Conservation (phyloP, 2,888 invertebrate species). For the Yponomeuta malinellus region DNA sequence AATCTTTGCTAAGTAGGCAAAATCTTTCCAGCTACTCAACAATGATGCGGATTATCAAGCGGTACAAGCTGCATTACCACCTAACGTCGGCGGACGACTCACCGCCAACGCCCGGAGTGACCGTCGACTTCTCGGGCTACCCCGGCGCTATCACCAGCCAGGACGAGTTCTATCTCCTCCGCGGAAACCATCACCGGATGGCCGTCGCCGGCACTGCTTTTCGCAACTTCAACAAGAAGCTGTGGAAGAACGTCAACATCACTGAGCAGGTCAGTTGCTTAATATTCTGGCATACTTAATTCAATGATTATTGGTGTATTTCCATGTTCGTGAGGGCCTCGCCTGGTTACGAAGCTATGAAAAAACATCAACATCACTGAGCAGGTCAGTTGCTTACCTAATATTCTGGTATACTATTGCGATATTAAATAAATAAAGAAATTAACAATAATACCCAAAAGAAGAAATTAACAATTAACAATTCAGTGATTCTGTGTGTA, state of each 20-base stretch:
- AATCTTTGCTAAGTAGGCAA: no score
- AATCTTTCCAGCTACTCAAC: constrained; percentile 77
- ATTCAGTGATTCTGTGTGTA: no score
- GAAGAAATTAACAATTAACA: no score
- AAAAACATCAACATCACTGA: constrained; percentile 78
- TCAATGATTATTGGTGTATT: no score
- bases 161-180: constrained; percentile 87
- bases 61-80: constrained; percentile 87
- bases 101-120: constrained; percentile 78
- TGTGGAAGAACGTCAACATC: constrained; percentile 82
- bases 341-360: constrained; percentile 71
- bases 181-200: constrained; percentile 74
- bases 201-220: constrained; percentile 86
- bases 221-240: constrained; percentile 81
- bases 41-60: constrained; percentile 90
- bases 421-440: no score
- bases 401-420: no score
- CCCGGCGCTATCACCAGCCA: constrained; percentile 88
- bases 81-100: constrained; percentile 63
- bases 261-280: constrained; percentile 68
- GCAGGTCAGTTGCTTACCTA: constrained; percentile 54
- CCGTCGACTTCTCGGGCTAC: constrained; percentile 87
- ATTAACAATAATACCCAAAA: no score
- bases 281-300: no score
- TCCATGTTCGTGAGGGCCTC: no score